Percentiles rank a stretch among this genome's conserved stretches.
phyloP scores from a whole-genome alignment of 2,113 vertebrate species.

The Ophthalmolycus amberensis region DNA sequence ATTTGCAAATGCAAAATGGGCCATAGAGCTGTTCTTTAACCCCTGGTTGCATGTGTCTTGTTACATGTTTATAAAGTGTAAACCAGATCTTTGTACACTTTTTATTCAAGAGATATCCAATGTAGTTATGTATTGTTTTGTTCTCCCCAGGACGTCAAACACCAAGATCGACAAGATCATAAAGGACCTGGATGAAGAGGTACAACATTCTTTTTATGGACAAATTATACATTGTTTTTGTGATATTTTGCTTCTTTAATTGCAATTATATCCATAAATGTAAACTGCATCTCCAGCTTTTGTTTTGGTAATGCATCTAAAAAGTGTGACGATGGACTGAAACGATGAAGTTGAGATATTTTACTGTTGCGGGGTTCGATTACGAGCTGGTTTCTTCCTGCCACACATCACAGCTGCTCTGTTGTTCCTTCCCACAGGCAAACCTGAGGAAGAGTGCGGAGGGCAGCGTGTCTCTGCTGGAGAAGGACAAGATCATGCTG shows the following conservation, averaged over 20 bases:
- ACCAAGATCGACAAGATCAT: constrained; percentile 96
- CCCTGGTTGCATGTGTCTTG: background rate
- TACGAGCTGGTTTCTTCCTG: constrained; percentile 8
- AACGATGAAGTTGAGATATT: background rate
- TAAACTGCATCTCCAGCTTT: background rate
- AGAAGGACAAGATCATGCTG: constrained; percentile 95
- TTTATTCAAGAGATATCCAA: background rate
- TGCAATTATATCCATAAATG: background rate
- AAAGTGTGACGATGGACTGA: background rate
- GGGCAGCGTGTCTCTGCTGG: constrained; percentile 88
- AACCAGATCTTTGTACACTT: background rate
- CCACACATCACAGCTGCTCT: constrained; percentile 19
- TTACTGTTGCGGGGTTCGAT: background rate
- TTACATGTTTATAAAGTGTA: constrained; percentile 1
- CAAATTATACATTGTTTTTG: background rate
- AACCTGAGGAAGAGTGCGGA: constrained; percentile 91
- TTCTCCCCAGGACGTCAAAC: constrained; percentile 87
- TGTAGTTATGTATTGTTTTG: background rate
- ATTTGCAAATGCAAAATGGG: background rate
- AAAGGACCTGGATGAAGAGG: constrained; percentile 99
- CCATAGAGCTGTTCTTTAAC: background rate
- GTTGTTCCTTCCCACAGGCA: constrained; percentile 62
- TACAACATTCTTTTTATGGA: constrained; percentile 55
- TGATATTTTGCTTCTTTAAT: background rate
- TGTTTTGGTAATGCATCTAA: background rate